Percentiles rank a stretch among this genome's conserved stretches.
Evolutionary conservation across 1,140 invertebrate genomes (phyloP).

Genomic region (Galendromus occidentalis): DNA sequence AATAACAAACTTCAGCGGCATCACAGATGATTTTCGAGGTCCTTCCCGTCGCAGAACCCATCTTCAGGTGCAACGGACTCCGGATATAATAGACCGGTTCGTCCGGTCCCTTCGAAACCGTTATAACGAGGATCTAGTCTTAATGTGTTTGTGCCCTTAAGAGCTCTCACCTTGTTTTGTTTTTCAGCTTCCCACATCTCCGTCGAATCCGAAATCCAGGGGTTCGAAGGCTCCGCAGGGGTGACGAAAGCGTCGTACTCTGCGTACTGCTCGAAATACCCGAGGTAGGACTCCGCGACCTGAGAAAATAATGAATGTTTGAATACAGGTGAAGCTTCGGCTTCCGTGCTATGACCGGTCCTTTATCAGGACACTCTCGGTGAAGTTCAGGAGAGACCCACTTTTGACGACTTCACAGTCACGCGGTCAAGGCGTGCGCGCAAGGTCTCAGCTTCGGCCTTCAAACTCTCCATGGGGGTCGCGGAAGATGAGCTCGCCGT

Average conservation of each 20-base stretch:
- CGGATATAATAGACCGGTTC: too few relatives aligned
- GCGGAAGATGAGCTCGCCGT: neutral
- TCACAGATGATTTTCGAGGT: too few relatives aligned
- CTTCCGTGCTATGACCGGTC: too few relatives aligned
- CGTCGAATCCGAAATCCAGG: slow-evolving; percentile 83
- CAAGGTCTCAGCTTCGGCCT: slow-evolving; percentile 42
- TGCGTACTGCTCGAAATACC: slow-evolving; percentile 85
- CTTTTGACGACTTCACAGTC: slow-evolving; percentile 89
- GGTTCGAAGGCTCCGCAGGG: slow-evolving; percentile 73
- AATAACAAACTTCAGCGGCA: too few relatives aligned
- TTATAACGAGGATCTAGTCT: neutral
- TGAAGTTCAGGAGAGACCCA: too few relatives aligned
- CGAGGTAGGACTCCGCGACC: slow-evolving; percentile 41
- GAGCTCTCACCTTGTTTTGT: slow-evolving; percentile 47
- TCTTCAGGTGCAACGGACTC: too few relatives aligned
- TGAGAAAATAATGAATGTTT: slow-evolving; percentile 31
- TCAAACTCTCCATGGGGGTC: slow-evolving; percentile 33
- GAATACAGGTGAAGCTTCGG: too few relatives aligned
- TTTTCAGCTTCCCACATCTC: slow-evolving; percentile 93
- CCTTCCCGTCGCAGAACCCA: too few relatives aligned
- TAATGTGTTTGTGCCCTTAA: slow-evolving; percentile 11
- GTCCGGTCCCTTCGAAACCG: neutral
- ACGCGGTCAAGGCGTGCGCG: slow-evolving; percentile 59
- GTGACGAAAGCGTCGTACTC: slow-evolving; percentile 88
- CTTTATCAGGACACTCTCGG: too few relatives aligned